Evolutionary conservation across 1,140 invertebrate genomes (phyloP).

Genomic region (Araneus ventricosus): DNA sequence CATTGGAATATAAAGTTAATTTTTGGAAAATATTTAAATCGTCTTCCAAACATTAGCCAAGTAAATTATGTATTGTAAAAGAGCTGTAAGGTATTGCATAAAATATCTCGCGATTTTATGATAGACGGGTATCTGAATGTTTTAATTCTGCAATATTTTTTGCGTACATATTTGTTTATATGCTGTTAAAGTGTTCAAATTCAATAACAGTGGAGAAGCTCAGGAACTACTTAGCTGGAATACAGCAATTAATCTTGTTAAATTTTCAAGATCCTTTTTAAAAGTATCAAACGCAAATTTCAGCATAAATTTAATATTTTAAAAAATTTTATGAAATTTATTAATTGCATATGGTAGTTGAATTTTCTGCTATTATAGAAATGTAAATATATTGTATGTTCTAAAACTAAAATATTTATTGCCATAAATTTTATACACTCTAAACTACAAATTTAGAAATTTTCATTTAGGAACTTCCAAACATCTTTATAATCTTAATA

Average conservation of each 20-base stretch:
- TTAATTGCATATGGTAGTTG: background rate
- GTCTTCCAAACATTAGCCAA: too few relatives aligned
- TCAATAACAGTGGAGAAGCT: constrained; percentile 22
- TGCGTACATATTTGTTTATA: background rate
- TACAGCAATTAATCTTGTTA: constrained; percentile 64
- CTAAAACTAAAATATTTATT: too few relatives aligned
- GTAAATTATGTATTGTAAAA: too few relatives aligned
- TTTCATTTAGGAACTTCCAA: too few relatives aligned
- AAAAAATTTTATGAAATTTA: background rate
- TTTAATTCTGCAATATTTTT: constrained; percentile 60
- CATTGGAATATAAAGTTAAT: too few relatives aligned
- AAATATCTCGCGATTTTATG: background rate
- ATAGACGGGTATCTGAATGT: constrained; percentile 26
- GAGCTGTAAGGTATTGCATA: background rate
- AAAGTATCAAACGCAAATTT: background rate
- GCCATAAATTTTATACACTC: too few relatives aligned
- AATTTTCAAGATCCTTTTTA: constrained; percentile 33
- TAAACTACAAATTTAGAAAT: too few relatives aligned
- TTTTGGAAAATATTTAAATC: too few relatives aligned
- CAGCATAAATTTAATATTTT: background rate
- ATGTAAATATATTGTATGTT: background rate
- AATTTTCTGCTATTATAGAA: background rate
- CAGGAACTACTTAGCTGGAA: constrained; percentile 30
- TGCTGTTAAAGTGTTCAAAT: constrained; percentile 8
- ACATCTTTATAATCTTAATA: too few relatives aligned